A percentile compares a stretch with the other conserved stretches of the same genome.
Conservation (phyloP, 1,140 invertebrate species). For the Diabrotica undecimpunctata region DNA sequence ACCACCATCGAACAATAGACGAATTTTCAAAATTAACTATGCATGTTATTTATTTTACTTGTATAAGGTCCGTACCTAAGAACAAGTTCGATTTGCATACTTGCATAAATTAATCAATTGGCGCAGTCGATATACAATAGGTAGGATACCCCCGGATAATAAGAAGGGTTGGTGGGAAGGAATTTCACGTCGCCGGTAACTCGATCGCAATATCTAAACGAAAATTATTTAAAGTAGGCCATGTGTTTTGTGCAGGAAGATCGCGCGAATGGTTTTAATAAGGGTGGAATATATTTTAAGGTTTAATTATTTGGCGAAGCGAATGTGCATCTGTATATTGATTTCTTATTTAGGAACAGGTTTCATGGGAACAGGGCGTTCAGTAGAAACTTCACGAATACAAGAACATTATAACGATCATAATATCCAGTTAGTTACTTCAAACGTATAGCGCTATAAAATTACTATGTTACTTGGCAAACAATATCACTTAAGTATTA, state of each 20-base stretch:
- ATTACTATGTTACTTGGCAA: no score
- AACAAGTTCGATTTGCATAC: conserved; percentile 19
- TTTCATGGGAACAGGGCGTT: conserved; percentile 12
- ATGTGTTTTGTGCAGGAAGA: conserved; percentile 17
- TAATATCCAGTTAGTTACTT: no score
- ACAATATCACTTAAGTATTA: no score
- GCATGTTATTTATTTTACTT: conserved; percentile 18
- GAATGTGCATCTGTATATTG: conserved; percentile 14
- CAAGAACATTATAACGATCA: no score
- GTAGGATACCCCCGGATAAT: conserved; percentile 11
- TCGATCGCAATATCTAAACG: conserved; percentile 16
- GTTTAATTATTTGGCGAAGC: conserved; percentile 16
- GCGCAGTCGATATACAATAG: conserved; percentile 12
- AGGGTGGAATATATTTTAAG: conserved; percentile 17
- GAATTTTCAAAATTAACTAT: conserved; percentile 18
- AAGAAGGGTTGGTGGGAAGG: conserved; percentile 17
- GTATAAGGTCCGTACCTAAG: conserved; percentile 11
- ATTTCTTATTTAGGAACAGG: conserved; percentile 16
- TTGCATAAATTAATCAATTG: conserved; percentile 16
- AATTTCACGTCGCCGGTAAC: conserved; percentile 6
- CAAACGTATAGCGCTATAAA: no score
- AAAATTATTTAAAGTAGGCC: conserved; percentile 20
- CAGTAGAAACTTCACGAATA: neutral
- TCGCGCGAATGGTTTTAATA: conserved; percentile 19
- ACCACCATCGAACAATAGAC: conserved; percentile 7